Evolutionary conservation across 2,888 invertebrate species (phyloP).

Genomic region (Orchesella flavescens): DNA sequence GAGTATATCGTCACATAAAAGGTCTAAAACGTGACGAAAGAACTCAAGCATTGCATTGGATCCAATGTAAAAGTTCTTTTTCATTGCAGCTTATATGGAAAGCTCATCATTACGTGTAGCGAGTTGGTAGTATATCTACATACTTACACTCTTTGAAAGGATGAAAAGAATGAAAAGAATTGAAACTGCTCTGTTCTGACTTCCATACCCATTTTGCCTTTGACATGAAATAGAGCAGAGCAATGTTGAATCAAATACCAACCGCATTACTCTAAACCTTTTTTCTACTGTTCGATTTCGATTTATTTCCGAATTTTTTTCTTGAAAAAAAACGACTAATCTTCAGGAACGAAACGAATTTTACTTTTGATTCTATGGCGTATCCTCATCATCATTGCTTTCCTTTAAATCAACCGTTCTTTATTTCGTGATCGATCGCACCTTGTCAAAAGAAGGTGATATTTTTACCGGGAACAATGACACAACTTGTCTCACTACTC

Average conservation of each 20-base stretch:
- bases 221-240: slow-evolving; percentile 1
- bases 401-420: neutral
- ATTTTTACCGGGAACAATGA: slow-evolving; percentile 24
- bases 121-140: too few species aligned
- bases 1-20: slow-evolving; percentile 10
- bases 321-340: too few species aligned
- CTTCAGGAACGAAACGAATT: too few species aligned
- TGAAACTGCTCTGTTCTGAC: too few species aligned
- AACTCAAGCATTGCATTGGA: neutral
- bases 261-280: too few species aligned
- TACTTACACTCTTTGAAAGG: neutral
- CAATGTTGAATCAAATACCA: too few species aligned
- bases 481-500: slow-evolving; percentile 14
- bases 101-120: too few species aligned
- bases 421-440: slow-evolving; percentile 41
- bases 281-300: too few species aligned
- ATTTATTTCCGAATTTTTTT: too few species aligned
- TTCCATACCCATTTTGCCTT: too few species aligned
- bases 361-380: too few species aligned
- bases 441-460: slow-evolving; percentile 43
- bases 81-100: neutral
- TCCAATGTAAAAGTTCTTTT: neutral
- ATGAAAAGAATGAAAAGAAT: neutral
- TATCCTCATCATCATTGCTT: neutral
- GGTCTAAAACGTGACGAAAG: slow-evolving; percentile 11